Percentiles rank a stretch among this genome's conserved stretches.
Evolutionary conservation across 2,113 vertebrate genomes (phyloP).

Genomic region (Tragelaphus strepsiceros): DNA sequence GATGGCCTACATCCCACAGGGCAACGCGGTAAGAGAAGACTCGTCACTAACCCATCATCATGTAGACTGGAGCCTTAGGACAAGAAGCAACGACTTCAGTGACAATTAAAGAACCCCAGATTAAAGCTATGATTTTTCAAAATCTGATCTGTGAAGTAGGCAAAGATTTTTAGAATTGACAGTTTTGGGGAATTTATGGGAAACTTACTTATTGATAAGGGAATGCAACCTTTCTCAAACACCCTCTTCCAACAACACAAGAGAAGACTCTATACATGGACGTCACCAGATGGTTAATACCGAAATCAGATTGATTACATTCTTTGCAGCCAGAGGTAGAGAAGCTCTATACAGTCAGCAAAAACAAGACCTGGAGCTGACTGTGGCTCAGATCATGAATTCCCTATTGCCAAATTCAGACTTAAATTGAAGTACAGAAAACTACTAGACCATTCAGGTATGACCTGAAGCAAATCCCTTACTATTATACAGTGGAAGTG

Average conservation of each 20-base stretch:
- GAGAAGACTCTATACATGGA: neutral
- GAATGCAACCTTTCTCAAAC: neutral
- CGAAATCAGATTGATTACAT: neutral
- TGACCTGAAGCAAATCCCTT: neutral
- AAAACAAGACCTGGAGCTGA: neutral
- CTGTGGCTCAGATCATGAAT: neutral
- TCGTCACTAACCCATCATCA: neutral
- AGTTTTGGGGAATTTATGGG: neutral
- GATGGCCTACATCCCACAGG: too few species aligned
- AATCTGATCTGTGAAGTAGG: neutral
- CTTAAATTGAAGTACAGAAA: neutral
- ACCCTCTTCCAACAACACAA: neutral
- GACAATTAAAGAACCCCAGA: neutral
- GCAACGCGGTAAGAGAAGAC: neutral
- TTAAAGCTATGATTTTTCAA: neutral
- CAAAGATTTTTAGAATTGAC: neutral
- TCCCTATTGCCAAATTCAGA: neutral
- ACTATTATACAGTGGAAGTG: neutral
- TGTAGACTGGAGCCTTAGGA: fast-evolving
- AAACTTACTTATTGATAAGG: neutral
- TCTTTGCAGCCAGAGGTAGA: neutral
- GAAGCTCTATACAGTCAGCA: neutral
- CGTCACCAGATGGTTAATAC: neutral
- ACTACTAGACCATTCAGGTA: neutral
- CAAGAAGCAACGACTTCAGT: neutral